phyloP scores from a whole-genome alignment of 1,140 invertebrate species.

The Lordiphosa collinella region DNA sequence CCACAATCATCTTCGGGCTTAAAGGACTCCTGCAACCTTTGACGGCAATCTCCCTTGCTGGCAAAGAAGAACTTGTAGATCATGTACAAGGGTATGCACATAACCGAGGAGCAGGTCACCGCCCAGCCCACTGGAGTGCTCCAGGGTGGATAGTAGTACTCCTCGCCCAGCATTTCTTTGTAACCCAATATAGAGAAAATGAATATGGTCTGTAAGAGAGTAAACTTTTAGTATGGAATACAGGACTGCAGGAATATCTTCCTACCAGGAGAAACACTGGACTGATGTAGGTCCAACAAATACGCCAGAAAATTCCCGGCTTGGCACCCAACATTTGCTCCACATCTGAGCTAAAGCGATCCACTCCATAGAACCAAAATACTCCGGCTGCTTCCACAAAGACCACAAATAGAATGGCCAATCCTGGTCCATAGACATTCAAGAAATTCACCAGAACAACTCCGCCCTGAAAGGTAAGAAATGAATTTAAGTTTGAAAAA shows the following conservation, averaged over 20 bases:
- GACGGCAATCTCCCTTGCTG: constrained; percentile 83
- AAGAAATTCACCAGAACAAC: constrained; percentile 96
- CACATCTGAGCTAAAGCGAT: constrained; percentile 92
- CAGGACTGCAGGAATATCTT: background rate
- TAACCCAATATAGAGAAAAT: constrained; percentile 93
- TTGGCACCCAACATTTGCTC: constrained; percentile 93
- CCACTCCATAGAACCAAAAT: constrained; percentile 97
- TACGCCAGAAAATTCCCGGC: constrained; percentile 93
- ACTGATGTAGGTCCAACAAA: constrained; percentile 96
- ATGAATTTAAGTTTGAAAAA: background rate
- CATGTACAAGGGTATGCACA: constrained; percentile 94
- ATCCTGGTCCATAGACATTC: constrained; percentile 96
- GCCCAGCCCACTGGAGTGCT: constrained; percentile 94
- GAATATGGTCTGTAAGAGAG: constrained; percentile 88
- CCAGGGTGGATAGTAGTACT: constrained; percentile 94
- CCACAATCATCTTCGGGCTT: constrained; percentile 57
- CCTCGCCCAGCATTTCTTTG: constrained; percentile 92
- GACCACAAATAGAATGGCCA: constrained; percentile 97
- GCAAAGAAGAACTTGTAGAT: constrained; percentile 87
- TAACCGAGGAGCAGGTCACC: constrained; percentile 94
- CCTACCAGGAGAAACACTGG: constrained; percentile 88
- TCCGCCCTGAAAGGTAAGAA: constrained; percentile 84
- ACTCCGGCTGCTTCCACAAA: constrained; percentile 97
- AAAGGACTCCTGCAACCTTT: constrained; percentile 60
- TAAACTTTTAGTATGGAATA: background rate